phyloP scores from a whole-genome alignment of 2,888 invertebrate species.

The Phyllotreta cruciferae region DNA sequence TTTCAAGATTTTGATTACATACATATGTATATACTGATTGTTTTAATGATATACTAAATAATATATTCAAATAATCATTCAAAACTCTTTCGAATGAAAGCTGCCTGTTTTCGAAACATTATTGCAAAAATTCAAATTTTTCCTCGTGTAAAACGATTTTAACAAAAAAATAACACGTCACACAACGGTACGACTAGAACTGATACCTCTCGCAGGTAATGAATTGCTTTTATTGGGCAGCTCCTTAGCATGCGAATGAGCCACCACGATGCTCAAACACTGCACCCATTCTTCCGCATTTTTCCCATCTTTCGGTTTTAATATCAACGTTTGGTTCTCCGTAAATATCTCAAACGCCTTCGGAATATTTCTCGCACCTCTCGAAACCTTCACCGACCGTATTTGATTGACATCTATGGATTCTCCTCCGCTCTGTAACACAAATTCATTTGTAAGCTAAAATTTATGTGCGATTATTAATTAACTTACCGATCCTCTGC shows the following conservation, averaged over 20 bases:
- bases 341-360: slow-evolving; percentile 98
- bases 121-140: too few species aligned
- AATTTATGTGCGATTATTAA: background rate
- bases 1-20: too few species aligned
- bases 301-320: slow-evolving; percentile 93
- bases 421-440: slow-evolving; percentile 78
- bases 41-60: too few species aligned
- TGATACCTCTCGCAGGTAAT: slow-evolving; percentile 59
- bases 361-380: slow-evolving; percentile 90
- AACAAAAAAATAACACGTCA: slow-evolving; percentile 36
- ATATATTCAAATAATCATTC: too few species aligned
- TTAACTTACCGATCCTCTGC: slow-evolving; percentile 76
- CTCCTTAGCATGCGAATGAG: slow-evolving; percentile 78
- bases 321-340: slow-evolving; percentile 87
- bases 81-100: too few species aligned
- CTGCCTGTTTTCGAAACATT: too few species aligned
- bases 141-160: background rate
- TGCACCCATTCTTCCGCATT: slow-evolving; percentile 97
- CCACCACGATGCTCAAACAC: slow-evolving; percentile 91
- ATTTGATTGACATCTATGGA: slow-evolving; percentile 93
- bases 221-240: slow-evolving; percentile 61
- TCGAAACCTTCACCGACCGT: slow-evolving; percentile 91
- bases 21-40: too few species aligned
- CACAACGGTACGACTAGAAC: slow-evolving; percentile 59
- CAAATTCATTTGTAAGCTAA: slow-evolving; percentile 24